Evolutionary conservation across 2,888 invertebrate genomes (phyloP), one percentile per base, ranked within the genome.

Genomic region (Trimorus sp.): DNA sequence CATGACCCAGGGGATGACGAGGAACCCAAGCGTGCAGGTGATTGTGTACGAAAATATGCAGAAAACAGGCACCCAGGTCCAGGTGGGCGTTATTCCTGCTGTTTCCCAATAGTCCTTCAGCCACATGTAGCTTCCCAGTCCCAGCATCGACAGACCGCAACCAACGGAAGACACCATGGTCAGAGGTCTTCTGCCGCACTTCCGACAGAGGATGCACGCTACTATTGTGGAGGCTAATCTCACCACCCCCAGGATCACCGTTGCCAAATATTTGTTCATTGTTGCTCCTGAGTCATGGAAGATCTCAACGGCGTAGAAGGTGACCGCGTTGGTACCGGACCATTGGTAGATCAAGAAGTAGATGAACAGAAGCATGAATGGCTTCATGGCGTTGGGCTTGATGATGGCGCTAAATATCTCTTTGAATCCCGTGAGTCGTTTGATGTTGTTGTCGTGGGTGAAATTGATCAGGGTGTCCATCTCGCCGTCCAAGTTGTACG

Each of bases 1-100:
- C 95, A 95, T 95, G 9, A 95, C 93, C 95, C 95, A 95, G 0
- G 95, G 95, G 15, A 95, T 94, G 51, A 95, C 94, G 62, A 95
- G 91, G 86, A 94, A 95, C 9, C 95, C 95, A 9, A 95, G 89
- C 0, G 95, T 95, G 80, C 95, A 95, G 9, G 93, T 92, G 45
- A 94, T 92, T 7, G 93, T 94, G 89, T 95, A 95, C 8, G 93
- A 85, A 86, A 93, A 94, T 81, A 95, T 94, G 84, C 93, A 93
- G 51, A 93, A 90, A 0, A 95, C 93, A 0, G 95, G 95, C 37
- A 95, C 92, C 95, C 95, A 95, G 0, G 94, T 93, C 86, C 92
- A 89, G 15, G 89, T 88, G 0, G 92, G 92, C 6, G 84, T 86
- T 0, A 93, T 84, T 3, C 84, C 86, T 0, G 93, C 83, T 53